Percentiles rank a stretch among this genome's conserved stretches.
Conservation (phyloP, 1,140 invertebrate genomes). For the Portunus trituberculatus region DNA sequence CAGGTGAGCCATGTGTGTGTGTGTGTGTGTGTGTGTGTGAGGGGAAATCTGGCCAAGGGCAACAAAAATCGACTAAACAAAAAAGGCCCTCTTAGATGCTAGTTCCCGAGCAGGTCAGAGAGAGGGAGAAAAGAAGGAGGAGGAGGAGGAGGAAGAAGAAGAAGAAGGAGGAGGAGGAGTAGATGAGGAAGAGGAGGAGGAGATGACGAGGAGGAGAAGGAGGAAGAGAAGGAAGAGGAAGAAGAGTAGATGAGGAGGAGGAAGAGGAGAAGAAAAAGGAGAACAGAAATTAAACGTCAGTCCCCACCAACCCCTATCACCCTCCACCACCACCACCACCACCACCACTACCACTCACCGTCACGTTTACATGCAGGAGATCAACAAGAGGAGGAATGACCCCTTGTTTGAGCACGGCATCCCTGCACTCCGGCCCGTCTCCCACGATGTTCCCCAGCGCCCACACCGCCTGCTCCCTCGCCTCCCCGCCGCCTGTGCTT, state of each 20-base stretch:
- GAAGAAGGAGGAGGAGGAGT: neutral
- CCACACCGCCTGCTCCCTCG: constrained; percentile 98
- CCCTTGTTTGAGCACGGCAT: constrained; percentile 86
- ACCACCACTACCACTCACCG: constrained; percentile 22
- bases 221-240: too few relatives aligned
- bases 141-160: too few relatives aligned
- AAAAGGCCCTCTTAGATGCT: too few relatives aligned
- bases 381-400: constrained; percentile 86
- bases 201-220: neutral
- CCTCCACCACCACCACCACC: neutral
- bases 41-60: too few relatives aligned
- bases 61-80: too few relatives aligned
- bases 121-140: too few relatives aligned
- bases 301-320: too few relatives aligned
- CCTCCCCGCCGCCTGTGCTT: constrained; percentile 87
- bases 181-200: neutral
- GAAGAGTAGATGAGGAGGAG: neutral
- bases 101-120: too few relatives aligned
- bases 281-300: too few relatives aligned
- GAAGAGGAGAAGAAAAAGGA: neutral
- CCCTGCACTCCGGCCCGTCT: constrained; percentile 83
- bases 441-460: constrained; percentile 97
- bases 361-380: constrained; percentile 81
- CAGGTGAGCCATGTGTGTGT: neutral
- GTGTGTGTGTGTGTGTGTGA: neutral